Percentiles rank a stretch among this genome's conserved stretches.
Evolutionary conservation across 2,888 invertebrate genomes (phyloP).

Genomic region (Anticlea derivata): DNA sequence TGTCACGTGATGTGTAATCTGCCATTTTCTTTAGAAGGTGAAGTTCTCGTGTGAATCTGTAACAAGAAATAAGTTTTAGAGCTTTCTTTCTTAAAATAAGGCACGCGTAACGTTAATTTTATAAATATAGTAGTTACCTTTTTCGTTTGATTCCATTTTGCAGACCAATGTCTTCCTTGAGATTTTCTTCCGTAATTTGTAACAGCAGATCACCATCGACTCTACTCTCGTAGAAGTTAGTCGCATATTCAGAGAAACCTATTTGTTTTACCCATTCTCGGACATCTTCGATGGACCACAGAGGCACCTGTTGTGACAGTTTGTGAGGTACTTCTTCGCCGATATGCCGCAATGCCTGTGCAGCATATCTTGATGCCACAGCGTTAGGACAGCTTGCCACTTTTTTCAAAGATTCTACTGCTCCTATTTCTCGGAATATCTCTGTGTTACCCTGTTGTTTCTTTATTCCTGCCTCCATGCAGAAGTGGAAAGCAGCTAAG

Average conservation of each 20-base stretch:
- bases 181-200: slow-evolving; percentile 95
- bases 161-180: slow-evolving; percentile 96
- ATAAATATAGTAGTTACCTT: slow-evolving; percentile 76
- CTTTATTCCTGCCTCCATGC: slow-evolving; percentile 99
- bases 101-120: background rate
- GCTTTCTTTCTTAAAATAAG: background rate
- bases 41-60: slow-evolving; percentile 95
- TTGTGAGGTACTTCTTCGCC: slow-evolving; percentile 99
- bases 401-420: slow-evolving; percentile 96
- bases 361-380: slow-evolving; percentile 98
- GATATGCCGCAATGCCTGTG: slow-evolving; percentile 94
- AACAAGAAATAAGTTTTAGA: slow-evolving; percentile 35
- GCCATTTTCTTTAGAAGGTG: slow-evolving; percentile 97
- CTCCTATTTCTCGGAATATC: slow-evolving; percentile 97
- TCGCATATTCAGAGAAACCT: slow-evolving; percentile 93
- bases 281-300: slow-evolving; percentile 98
- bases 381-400: slow-evolving; percentile 99
- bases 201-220: slow-evolving; percentile 98
- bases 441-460: slow-evolving; percentile 95
- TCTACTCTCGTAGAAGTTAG: slow-evolving; percentile 93
- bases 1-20: slow-evolving; percentile 97
- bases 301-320: slow-evolving; percentile 97
- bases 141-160: slow-evolving; percentile 96
- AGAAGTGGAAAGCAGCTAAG: slow-evolving; percentile 98
- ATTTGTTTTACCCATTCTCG: slow-evolving; percentile 99